Evolutionary conservation across 2,113 vertebrate species (phyloP).

Genomic region (Sinocyclocheilus anshuiensis): DNA sequence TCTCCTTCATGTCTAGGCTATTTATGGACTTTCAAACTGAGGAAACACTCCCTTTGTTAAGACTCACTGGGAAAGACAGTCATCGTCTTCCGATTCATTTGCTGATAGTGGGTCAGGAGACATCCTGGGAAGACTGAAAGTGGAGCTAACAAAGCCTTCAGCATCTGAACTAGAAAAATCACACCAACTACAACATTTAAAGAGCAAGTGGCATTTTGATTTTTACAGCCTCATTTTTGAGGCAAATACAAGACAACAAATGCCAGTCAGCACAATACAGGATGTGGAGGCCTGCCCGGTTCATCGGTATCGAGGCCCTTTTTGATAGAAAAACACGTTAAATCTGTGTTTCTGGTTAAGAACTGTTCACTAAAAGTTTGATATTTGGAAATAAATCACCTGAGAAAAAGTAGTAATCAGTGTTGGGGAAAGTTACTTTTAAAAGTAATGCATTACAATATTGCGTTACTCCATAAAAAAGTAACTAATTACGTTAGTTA

Average conservation of each 20-base stretch:
- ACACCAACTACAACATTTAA: not conserved
- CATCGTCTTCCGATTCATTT: not conserved
- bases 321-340: not conserved
- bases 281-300: not conserved
- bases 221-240: slow-evolving; percentile 19
- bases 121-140: not conserved
- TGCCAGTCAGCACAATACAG: not conserved
- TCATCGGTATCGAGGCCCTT: not conserved
- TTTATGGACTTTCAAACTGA: slow-evolving; percentile 60
- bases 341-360: not conserved
- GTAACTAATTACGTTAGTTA: too few relatives aligned
- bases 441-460: too few relatives aligned
- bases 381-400: slow-evolving; percentile 24
- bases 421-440: too few relatives aligned
- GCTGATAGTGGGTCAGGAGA: not conserved
- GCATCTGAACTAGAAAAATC: not conserved
- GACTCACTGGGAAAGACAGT: not conserved
- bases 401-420: not conserved
- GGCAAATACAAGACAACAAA: not conserved
- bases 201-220: not conserved
- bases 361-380: not conserved
- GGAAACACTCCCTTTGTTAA: not conserved
- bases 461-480: too few relatives aligned
- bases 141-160: too few relatives aligned
- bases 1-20: slow-evolving; percentile 52